Base-by-base conservation (phyloP, 2,797 vertebrate species). In the Setipinna tenuifilis region DNA sequence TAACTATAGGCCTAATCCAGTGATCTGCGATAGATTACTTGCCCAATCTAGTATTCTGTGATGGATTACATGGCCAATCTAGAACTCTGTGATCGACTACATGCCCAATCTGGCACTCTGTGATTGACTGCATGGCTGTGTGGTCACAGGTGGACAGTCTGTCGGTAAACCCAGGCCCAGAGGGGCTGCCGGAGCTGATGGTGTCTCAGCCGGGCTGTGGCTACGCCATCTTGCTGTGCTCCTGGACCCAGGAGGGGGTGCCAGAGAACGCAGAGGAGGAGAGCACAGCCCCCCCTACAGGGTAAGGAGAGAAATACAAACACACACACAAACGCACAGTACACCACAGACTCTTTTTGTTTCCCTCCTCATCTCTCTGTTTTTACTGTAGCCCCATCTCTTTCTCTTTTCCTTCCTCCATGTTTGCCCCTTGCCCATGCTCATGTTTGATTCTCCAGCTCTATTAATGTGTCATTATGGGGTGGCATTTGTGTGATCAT, bases 201-300 rank as follows among this genome's bases (percentile, higher is more conserved):
- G 98, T 99, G 54, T 99, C 98, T 0, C 98, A 99, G 94, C 98
- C 98, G 0, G 98, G 98, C 87, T 99, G 98, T 25, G 97, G 97
- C 44, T 99, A 99, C 3, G 97, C 98, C 4, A 92, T 98, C 88
- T 94, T 99, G 11, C 95, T 96, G 0, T 99, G 98, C 71, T 96
- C 97, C 87, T 99, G 98, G 98, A 97, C 96, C 19, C 93, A 93
- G 0, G 96, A 97, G 89, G 92, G 92, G 89, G 78, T 48, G 14
- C 19, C 17, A 17, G 31, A 82, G 44, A 92, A 82, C 58, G 93
- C 89, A 28, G 93, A 92, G 9, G 94, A 94, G 4, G 71, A 44
- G 35, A 88, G 86, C 6, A 91, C 83, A 21, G 89, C 94, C 23
- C 91, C 93, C 0, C 91, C 94, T 9, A 90, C 91, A 65, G 93